Base-by-base conservation (phyloP, 2,113 vertebrate species). In the Mirza zaza region DNA sequence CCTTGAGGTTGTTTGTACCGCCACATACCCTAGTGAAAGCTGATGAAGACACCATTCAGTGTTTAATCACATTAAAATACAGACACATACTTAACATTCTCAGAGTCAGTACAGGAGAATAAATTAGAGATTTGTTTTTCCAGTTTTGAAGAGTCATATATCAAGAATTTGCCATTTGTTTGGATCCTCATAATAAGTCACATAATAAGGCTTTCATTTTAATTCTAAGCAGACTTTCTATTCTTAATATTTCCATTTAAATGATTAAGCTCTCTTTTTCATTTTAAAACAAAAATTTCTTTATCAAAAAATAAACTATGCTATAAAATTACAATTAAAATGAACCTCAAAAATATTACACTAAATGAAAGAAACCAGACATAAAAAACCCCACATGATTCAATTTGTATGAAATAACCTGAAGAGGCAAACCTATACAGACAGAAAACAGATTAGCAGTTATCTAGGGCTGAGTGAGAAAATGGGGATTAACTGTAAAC, bases 241-340 rank as follows among this genome's bases (percentile, higher is more conserved):
- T 20, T 71, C 48, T 83, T 91, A 63, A 90, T 8, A 71, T 80
- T 95, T 87, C n/a, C 83, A 57, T 90, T 73, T 79, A 76, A 92
- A 45, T 29, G 34, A 92, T 80, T 45, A 70, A 83, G 20, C 14
- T 50, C 67, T 34, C 61, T 87, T 95, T 95, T 73, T 68, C 14
- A 67, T 52, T 79, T 85, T 84, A 76, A 95, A 90, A 87, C 52
- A 75, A 61, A 68, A 61, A 50, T 2, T 52, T 65, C 23, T 67
- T 68, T 55, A 86, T 52, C 13, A 89, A 87, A 92, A 59, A 50
- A 21, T 36, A 10, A 77, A 36, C 9, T 36, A 18, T n/a, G 18
- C 65, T 12, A 88, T 84, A 76, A 68, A 88, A 77, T 65, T 9
- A 76, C 8, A 42, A 48, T 29, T 55, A 93, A 94, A 90, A 73